Percentiles rank a stretch among this genome's conserved stretches.
phyloP scores from a whole-genome alignment of 2,797 vertebrate genomes.

The Pipistrellus kuhlii region DNA sequence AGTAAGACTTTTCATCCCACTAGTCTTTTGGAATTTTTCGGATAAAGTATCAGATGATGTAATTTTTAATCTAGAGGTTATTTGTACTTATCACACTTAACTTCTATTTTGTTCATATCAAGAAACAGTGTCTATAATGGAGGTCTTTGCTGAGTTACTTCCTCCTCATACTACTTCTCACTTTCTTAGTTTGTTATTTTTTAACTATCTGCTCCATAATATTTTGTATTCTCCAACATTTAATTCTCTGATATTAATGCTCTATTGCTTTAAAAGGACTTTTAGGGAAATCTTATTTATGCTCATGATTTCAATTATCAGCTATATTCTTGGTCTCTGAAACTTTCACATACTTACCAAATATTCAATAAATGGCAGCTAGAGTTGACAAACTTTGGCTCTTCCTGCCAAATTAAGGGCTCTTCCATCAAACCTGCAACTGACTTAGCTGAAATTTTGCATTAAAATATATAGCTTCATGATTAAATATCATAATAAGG shows the following conservation, averaged over 20 bases:
- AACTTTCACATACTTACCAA: background rate
- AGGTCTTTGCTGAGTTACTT: background rate
- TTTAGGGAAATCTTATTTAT: background rate
- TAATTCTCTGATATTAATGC: background rate
- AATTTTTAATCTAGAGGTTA: background rate
- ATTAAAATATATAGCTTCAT: slow-evolving; percentile 30
- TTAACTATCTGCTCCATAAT: background rate
- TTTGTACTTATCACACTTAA: background rate
- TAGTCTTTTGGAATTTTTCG: background rate
- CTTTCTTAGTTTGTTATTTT: background rate
- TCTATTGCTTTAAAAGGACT: background rate
- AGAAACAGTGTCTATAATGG: background rate
- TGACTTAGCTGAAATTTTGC: slow-evolving; percentile 40
- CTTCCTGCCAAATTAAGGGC: background rate
- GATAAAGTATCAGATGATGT: background rate
- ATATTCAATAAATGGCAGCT: too few relatives aligned
- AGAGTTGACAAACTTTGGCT: too few relatives aligned
- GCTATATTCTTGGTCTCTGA: slow-evolving; percentile 13
- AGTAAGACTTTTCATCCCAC: background rate
- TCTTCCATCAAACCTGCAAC: background rate
- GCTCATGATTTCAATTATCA: background rate
- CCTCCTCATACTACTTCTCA: background rate
- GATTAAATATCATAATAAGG: background rate
- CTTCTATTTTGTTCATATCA: background rate
- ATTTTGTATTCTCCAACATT: background rate